phyloP scores from a whole-genome alignment of 2,888 invertebrate species.

The Drosophila fungiperda region DNA sequence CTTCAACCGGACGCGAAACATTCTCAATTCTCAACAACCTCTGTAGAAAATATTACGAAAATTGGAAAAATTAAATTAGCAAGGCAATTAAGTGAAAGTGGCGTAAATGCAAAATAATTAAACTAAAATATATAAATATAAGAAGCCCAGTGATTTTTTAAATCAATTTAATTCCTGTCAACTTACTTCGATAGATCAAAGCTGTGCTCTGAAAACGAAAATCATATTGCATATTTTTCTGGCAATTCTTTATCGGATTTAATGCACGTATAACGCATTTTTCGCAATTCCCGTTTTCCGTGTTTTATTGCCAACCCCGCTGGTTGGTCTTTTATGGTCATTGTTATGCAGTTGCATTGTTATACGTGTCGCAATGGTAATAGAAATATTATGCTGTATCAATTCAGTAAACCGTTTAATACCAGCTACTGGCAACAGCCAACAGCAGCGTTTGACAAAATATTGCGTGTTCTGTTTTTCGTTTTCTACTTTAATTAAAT shows the following conservation, averaged over 20 bases:
- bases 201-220: slow-evolving; percentile 42
- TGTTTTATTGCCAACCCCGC: background rate
- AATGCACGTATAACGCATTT: slow-evolving; percentile 6
- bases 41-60: background rate
- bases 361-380: slow-evolving; percentile 37
- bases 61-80: background rate
- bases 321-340: background rate
- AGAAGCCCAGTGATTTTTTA: background rate
- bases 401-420: background rate
- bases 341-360: slow-evolving; percentile 39
- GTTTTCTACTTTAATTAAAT: background rate
- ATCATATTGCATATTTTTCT: background rate
- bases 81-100: slow-evolving; percentile 29
- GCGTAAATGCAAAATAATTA: background rate
- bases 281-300: slow-evolving; percentile 13
- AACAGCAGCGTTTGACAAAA: background rate
- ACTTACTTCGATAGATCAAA: slow-evolving; percentile 29
- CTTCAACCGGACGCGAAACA: slow-evolving; percentile 18
- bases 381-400: slow-evolving; percentile 14
- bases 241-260: slow-evolving; percentile 3
- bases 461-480: slow-evolving; percentile 1
- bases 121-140: background rate
- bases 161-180: slow-evolving; percentile 2
- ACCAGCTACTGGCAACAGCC: background rate
- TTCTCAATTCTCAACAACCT: background rate